Evolutionary conservation across 92 coral and sea anemone species (phyloP), one percentile per base, ranked within the genome.

Genomic region (Paramuricea clavata): DNA sequence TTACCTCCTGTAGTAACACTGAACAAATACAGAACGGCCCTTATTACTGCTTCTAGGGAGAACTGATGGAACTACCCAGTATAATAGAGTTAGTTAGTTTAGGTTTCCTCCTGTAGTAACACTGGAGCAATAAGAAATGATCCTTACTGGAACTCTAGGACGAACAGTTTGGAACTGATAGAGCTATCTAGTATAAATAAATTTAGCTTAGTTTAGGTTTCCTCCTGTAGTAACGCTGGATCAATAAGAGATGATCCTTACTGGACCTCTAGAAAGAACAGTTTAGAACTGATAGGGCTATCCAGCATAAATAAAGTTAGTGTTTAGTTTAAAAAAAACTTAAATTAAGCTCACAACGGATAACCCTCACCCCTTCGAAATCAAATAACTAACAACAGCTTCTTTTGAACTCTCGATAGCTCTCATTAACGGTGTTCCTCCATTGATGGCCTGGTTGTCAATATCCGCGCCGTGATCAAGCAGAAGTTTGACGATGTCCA

Each of bases 351-450:
- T n/a, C n/a, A n/a, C n/a, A n/a, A n/a, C n/a, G n/a, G n/a, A n/a
- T n/a, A n/a, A n/a, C n/a, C n/a, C 98, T 52, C 41, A 97, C 99
- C 99, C 98, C 82, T 91, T 97, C 0, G 98, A 93, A 31, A 97
- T 97, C 30, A 97, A 87, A 61, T 89, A 90, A 49, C 89, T 93
- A 6, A 97, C 99, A 19, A 93, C 95, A 5, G 82, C 90, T 81
- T 94, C 98, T 60, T 94, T 93, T 39, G 98, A 97, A 78, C 99
- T 94, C 88, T 97, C 99, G 25, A 97, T 89, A 0, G 99, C 99
- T 81, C 99, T 87, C 99, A 97, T 94, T 12, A 97, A 80, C 5
- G 99, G 98, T 1, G 99, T 97, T 7, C 99, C 99, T 16, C 95
- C 98, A 83, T 93, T 97, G 50, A 97, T 94, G 16, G 99, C 92